Evolutionary conservation across 2,113 vertebrate genomes (phyloP), one percentile per base, ranked within the genome.

Genomic region (Xyrauchen texanus): DNA sequence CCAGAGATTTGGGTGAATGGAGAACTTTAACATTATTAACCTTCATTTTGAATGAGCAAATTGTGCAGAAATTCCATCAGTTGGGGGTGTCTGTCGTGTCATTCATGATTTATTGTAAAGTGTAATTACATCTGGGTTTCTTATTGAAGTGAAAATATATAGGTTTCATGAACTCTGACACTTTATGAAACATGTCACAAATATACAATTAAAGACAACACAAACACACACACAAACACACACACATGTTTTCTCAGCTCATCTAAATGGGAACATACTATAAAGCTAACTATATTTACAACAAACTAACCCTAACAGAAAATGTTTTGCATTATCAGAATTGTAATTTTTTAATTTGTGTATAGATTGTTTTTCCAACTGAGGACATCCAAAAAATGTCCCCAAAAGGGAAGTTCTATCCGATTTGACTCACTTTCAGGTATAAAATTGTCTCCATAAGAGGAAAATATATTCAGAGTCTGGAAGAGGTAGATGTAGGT

Each of bases 51-150:
- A 78, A 78, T 77, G 69, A 84, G 76, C 70, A 87, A 87, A 87
- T 87, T 84, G 86, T 66, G 82, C 84, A 83, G 86, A 87, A 87
- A 87, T 83, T 76, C 69, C 78, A 86, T 84, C 77, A 81, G 52
- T 49, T 45, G 47, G 34, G 34, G 67, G 51, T 74, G 51, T 74
- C 15, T 63, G 42, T 58, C 16, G 3, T 68, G 45, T 52, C 42
- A 45, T 78, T 84, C 74, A 77, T 77, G 42, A 34, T 12, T 12
- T 73, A 53, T 64, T 51, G 4, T 58, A 68, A 62, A 71, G 77
- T 65, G 13, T 57, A 71, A 70, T 55, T 70, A n/a, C 58, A 34
- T 66, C 49, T 64, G 67, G 63, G 53, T 76, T 76, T 76, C 61
- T 68, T 13, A 45, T 15, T 42, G 4, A 55, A 75, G 7, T 81